phyloP scores from a whole-genome alignment of 2,797 vertebrate species.

The Sebastes itinus region DNA sequence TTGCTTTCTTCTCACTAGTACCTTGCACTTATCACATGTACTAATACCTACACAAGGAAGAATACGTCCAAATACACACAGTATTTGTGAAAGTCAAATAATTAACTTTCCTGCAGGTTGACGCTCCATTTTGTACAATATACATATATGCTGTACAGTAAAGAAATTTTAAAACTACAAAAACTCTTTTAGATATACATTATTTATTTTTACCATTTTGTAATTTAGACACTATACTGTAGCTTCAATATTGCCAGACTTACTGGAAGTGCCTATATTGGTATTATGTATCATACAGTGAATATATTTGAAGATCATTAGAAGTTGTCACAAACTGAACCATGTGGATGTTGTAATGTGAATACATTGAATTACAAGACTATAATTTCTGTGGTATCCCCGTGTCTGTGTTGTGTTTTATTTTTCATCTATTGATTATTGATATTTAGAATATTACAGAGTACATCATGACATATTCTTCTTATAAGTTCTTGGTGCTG shows the following conservation, averaged over 20 bases:
- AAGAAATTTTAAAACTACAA: constrained; percentile 84
- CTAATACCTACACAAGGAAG: constrained; percentile 85
- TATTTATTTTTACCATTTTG: constrained; percentile 99
- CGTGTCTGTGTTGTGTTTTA: constrained; percentile 53
- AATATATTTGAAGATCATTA: constrained; percentile 92
- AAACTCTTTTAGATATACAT: constrained; percentile 94
- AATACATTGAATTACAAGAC: constrained; percentile 94
- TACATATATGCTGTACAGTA: constrained; percentile 91
- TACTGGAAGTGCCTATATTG: constrained; percentile 99
- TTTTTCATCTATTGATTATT: not conserved
- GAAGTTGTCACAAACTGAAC: constrained; percentile 92
- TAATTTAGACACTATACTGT: constrained; percentile 97
- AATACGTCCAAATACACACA: constrained; percentile 84
- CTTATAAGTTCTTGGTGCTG: not conserved
- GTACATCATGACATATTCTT: not conserved
- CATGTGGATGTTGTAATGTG: constrained; percentile 95
- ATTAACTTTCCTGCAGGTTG: constrained; percentile 88
- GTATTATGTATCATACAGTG: constrained; percentile 94
- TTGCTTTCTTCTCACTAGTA: constrained; percentile 88
- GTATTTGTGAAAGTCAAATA: constrained; percentile 88
- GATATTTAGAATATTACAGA: too few species aligned
- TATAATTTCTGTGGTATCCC: constrained; percentile 89
- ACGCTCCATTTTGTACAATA: constrained; percentile 95
- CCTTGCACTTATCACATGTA: constrained; percentile 91
- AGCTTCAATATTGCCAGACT: constrained; percentile 94